A percentile compares a stretch with the other conserved stretches of the same genome.
These are phyloP conservation scores for Drosophila monieri DNA, from an alignment of 2,888 invertebrate species.

Conservation along the genomic window DNA sequence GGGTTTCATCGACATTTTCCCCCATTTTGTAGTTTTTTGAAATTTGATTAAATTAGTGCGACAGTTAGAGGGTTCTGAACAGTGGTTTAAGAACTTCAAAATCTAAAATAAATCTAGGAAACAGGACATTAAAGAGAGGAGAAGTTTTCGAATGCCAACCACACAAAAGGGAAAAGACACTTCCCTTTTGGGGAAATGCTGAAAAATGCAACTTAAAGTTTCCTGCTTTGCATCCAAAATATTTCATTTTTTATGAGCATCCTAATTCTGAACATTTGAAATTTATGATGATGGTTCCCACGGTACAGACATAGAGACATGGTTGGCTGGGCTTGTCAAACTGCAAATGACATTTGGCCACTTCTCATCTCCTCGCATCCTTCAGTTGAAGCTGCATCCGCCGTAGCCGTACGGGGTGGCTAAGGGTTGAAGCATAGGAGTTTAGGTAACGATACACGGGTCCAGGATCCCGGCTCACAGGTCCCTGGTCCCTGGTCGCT, in stretches of 20 bases:
- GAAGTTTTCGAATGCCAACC: neutral
- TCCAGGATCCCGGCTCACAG: neutral
- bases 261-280: slow-evolving; percentile 20
- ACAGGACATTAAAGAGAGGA: neutral
- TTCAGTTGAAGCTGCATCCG: slow-evolving; percentile 38
- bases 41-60: slow-evolving; percentile 63
- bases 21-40: slow-evolving; percentile 15
- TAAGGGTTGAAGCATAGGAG: slow-evolving; percentile 32
- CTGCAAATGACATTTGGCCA: slow-evolving; percentile 77
- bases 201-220: slow-evolving; percentile 2
- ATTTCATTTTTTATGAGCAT: slow-evolving; percentile 30
- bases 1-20: slow-evolving; percentile 37
- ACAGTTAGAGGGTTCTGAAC: slow-evolving; percentile 15
- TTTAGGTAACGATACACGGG: slow-evolving; percentile 48
- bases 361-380: slow-evolving; percentile 53
- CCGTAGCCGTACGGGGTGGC: slow-evolving; percentile 9
- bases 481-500: neutral
- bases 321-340: slow-evolving; percentile 51
- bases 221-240: neutral
- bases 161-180: neutral
- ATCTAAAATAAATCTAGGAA: neutral
- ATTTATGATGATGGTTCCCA: slow-evolving; percentile 39
- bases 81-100: slow-evolving; percentile 9
- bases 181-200: slow-evolving; percentile 3
- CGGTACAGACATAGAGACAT: slow-evolving; percentile 24